Base-by-base conservation (phyloP, 2,888 invertebrate genomes). In the Diabrotica balteata region DNA sequence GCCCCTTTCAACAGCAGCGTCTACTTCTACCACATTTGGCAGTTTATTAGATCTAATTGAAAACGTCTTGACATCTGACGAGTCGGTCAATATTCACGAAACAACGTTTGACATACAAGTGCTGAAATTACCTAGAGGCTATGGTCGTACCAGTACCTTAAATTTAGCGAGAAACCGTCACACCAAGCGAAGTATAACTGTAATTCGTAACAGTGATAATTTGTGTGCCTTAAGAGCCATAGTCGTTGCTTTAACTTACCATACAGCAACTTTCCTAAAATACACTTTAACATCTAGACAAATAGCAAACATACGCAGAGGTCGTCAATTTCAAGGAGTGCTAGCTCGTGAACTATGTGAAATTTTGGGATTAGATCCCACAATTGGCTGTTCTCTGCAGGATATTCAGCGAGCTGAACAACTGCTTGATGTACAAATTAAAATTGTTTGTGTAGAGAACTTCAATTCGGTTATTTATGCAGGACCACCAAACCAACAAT, bases 141-240 rank as follows among this genome's bases (percentile, higher is more conserved):
- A 2, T 17, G 17, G 17, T 17, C 17, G 17, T 17, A 17, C 17
- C 17, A 17, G 1, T 17, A 17, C 17, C 17, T 17, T 17, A 17
- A 17, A 17, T 17, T 17, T 17, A 17, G 17, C 17, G 17, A 17
- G 17, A 17, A 17, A 17, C 17, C 17, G 17, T 17, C 17, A 17
- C 17, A 17, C 17, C 17, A 17, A 17, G 17, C 47, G 53, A 44
- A 68, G 69, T 42, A 67, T 68, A 17, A 57, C 72, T 9, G 42
- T 50, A 8, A 70, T 17, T 17, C 55, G 52, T 17, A 75, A 73
- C 52, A 63, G 49, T 32, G 71, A 73, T 43, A 68, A 73, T 59
- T 57, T 73, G 11, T 73, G 72, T 59, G 52, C 72, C 10, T 66
- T 73, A 52, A 54, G 68, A 7, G 72, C 74, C 1, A 53, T 72